Evolutionary conservation across 2,888 invertebrate species (phyloP).

Genomic region (Anorthoa munda): DNA sequence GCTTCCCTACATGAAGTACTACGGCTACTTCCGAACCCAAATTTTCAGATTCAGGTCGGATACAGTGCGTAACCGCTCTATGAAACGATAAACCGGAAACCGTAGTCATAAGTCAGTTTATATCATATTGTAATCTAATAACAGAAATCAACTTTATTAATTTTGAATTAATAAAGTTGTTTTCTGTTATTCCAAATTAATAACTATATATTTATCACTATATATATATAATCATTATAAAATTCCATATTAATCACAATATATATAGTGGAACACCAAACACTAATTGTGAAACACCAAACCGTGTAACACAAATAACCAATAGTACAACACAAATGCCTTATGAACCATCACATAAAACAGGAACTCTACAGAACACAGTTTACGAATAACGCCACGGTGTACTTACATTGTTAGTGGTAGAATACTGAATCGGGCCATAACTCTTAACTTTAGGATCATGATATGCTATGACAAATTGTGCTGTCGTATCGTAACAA

Average conservation of each 20-base stretch:
- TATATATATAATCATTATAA: too few relatives aligned
- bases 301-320: background rate
- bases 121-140: too few relatives aligned
- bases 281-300: background rate
- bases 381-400: slow-evolving; percentile 25
- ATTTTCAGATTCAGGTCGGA: too few relatives aligned
- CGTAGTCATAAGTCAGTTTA: background rate
- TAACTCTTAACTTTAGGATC: slow-evolving; percentile 60
- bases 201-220: too few relatives aligned
- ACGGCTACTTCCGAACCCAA: too few relatives aligned
- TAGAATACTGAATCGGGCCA: slow-evolving; percentile 51
- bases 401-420: slow-evolving; percentile 23
- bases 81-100: too few relatives aligned
- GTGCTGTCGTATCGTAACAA: slow-evolving; percentile 52
- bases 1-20: too few relatives aligned
- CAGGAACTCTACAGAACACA: slow-evolving; percentile 8
- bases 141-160: background rate
- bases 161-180: too few relatives aligned
- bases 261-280: background rate
- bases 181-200: too few relatives aligned
- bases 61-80: too few relatives aligned
- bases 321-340: slow-evolving; percentile 2
- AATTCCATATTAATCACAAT: too few relatives aligned
- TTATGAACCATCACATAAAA: slow-evolving; percentile 26
- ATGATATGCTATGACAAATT: slow-evolving; percentile 59